Base-by-base conservation (phyloP, 2,797 vertebrate genomes). In the Scyliorhinus canicula region DNA sequence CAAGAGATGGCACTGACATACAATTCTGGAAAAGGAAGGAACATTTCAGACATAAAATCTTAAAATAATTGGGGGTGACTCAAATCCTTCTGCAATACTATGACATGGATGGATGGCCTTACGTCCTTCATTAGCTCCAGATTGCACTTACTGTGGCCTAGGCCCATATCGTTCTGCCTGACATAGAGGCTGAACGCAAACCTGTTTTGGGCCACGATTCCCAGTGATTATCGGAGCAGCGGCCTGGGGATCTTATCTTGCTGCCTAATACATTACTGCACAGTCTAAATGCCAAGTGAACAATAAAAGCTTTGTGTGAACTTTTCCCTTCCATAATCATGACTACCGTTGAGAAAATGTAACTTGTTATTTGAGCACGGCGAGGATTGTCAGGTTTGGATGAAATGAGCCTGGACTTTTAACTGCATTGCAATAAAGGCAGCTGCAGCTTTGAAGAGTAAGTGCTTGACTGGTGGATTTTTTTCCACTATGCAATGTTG, bases 281-380 rank as follows among this genome's bases (percentile, higher is more conserved):
- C 95, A 94, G 95, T 95, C 96, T 96, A 95, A 95, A 93, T 3
- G 40, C 95, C 93, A 47, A 65, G 47, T 84, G 86, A 96, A 95
- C 95, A 95, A 67, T 95, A 77, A 31, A 95, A 96, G 95, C 79
- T 86, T 95, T 77, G 95, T 52, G 28, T 55, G 47, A 52, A 16
- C 47, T 94, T 94, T 74, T 44, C 71, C 65, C 47, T 71, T 35
- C 65, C 91, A 52, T 71, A 71, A 52, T 50, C 65, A 47, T 55
- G 67, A 4, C 7, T 50, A n/a, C 47, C 5, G 47, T 55, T 55
- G 28, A 74, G 55, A 94, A 71, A 94, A 94, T 44, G 0, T 35
- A 93, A 93, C 93, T 93, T 93, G 65, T 93, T 65, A n/a, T 12
- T 93, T 71, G 28, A 52, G 93, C 67, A 74, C 47, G 35, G 2